Percentiles rank a stretch among this genome's conserved stretches.
Conservation (phyloP, 2,113 vertebrate species). For the Epinephelus cyanopodus region DNA sequence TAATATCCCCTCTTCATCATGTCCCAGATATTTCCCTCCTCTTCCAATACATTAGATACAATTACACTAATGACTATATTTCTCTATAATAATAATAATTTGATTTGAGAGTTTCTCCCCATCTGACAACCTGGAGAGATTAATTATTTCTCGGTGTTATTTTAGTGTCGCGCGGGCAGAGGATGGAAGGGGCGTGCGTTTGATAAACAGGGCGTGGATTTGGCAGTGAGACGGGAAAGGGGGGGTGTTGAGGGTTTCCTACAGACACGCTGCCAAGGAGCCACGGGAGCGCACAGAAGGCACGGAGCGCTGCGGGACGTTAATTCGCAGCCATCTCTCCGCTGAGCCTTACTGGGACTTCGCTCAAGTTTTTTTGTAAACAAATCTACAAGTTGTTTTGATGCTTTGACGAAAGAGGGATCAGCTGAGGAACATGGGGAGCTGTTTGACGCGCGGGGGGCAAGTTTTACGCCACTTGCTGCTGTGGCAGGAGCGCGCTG, state of each 20-base stretch:
- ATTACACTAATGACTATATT: slow-evolving; percentile 39
- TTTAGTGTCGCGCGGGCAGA: slow-evolving; percentile 38
- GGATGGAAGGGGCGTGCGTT: slow-evolving; percentile 65
- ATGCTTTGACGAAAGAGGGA: not conserved
- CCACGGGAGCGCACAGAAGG: slow-evolving; percentile 51
- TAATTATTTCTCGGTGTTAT: slow-evolving; percentile 43
- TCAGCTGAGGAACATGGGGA: slow-evolving; percentile 29
- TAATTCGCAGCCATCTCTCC: not conserved
- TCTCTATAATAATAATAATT: slow-evolving; percentile 26
- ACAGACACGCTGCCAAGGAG: slow-evolving; percentile 41
- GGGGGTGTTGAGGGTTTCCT: slow-evolving; percentile 55
- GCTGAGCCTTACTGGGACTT: not conserved
- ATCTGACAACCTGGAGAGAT: not conserved
- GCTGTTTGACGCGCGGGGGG: slow-evolving; percentile 34
- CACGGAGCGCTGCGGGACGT: slow-evolving; percentile 18
- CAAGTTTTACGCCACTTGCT: slow-evolving; percentile 48
- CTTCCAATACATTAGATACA: slow-evolving; percentile 21
- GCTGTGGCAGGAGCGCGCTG: slow-evolving; percentile 8
- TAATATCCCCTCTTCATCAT: slow-evolving; percentile 51
- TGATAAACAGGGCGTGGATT: slow-evolving; percentile 79
- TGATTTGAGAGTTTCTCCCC: slow-evolving; percentile 6
- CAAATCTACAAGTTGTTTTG: not conserved
- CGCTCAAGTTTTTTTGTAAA: not conserved
- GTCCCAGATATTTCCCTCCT: slow-evolving; percentile 4
- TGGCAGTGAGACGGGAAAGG: slow-evolving; percentile 48